Conservation (phyloP, 2,797 vertebrate species). For the Hozukius guyotensis region DNA sequence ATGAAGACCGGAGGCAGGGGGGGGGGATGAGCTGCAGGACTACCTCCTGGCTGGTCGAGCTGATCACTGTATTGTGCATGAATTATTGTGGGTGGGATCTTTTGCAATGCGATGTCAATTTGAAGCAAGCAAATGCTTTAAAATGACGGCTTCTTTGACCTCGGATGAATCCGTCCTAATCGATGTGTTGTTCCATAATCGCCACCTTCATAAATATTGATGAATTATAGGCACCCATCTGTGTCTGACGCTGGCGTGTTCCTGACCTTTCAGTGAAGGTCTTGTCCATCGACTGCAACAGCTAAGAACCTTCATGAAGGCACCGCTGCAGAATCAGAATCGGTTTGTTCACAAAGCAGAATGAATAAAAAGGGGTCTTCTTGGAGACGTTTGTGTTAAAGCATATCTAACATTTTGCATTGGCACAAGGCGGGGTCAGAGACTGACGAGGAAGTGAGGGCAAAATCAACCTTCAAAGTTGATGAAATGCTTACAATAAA, state of each 20-base stretch:
- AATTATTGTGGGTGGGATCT: not conserved
- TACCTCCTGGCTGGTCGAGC: constrained; percentile 50
- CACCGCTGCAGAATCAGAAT: not conserved
- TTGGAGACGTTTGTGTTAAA: not conserved
- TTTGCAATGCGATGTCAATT: not conserved
- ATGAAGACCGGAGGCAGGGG: not conserved
- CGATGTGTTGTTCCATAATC: constrained; percentile 26
- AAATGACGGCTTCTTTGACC: constrained; percentile 19
- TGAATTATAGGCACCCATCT: constrained; percentile 22
- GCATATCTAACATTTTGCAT: not conserved
- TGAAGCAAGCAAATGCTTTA: not conserved
- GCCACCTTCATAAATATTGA: constrained; percentile 44
- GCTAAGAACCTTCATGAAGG: not conserved
- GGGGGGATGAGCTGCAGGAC: constrained; percentile 27
- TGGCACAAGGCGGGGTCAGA: not conserved
- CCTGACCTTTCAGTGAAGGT: constrained; percentile 42
- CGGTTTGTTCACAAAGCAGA: constrained; percentile 2
- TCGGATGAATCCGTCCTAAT: constrained; percentile 19
- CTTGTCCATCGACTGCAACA: constrained; percentile 1
- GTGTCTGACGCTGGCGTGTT: constrained; percentile 6
- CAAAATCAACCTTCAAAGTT: not conserved
- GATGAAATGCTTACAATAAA: not conserved
- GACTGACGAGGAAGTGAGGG: not conserved
- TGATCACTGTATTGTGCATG: constrained; percentile 45
- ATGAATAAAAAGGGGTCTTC: not conserved